Percentiles rank a stretch among this genome's conserved stretches.
Conservation (phyloP, 2,888 invertebrate species). For the Notodonta dromedarius region DNA sequence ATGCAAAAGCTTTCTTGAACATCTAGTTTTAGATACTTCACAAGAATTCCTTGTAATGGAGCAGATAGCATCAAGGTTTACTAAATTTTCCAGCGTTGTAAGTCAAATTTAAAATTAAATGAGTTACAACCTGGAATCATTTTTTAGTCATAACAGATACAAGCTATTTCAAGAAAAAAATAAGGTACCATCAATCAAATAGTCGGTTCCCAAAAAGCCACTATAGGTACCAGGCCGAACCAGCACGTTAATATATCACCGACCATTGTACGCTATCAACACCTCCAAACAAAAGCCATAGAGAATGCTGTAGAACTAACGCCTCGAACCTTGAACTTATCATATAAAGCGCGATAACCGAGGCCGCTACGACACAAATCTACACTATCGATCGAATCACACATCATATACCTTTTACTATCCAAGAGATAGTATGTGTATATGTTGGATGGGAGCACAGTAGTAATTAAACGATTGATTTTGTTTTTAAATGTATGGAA, state of each 20-base stretch:
- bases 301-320: constrained; percentile 18
- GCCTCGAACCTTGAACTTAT: constrained; percentile 59
- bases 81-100: too few species aligned
- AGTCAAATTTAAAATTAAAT: too few species aligned
- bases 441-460: constrained; percentile 14
- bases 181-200: background rate
- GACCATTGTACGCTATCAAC: background rate
- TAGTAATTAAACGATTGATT: constrained; percentile 5
- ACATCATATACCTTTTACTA: constrained; percentile 29
- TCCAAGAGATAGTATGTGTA: constrained; percentile 18
- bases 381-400: constrained; percentile 53
- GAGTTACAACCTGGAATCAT: background rate
- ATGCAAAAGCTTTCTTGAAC: too few species aligned
- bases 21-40: too few species aligned
- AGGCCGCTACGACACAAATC: constrained; percentile 47
- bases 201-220: background rate
- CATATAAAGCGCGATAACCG: constrained; percentile 48
- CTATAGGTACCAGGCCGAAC: background rate
- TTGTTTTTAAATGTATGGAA: background rate
- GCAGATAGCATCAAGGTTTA: too few species aligned
- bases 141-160: background rate
- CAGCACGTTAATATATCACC: background rate
- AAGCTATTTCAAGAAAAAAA: background rate
- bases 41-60: too few species aligned
- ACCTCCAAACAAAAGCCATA: constrained; percentile 6